Percentiles rank a stretch among this genome's conserved stretches.
Evolutionary conservation across 2,113 vertebrate genomes (phyloP).

Genomic region (Egretta garzetta): DNA sequence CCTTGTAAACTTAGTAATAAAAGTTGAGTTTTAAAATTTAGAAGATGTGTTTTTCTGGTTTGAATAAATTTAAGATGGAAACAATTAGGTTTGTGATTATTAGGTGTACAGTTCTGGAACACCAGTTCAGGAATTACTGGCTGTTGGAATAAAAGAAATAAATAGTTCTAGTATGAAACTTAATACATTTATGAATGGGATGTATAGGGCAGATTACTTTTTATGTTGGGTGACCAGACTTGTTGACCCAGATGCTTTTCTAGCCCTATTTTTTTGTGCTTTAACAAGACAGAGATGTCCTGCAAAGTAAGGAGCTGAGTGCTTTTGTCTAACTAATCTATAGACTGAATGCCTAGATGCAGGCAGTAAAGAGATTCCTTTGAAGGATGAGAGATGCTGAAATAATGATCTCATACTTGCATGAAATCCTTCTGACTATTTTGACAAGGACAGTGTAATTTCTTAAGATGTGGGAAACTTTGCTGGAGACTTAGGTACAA

Average conservation of each 20-base stretch:
- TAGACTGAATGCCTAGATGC: background rate
- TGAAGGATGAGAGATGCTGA: background rate
- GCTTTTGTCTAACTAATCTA: background rate
- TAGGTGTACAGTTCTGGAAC: background rate
- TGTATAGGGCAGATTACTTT: background rate
- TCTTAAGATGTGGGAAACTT: slow-evolving; percentile 24
- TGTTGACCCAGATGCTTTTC: background rate
- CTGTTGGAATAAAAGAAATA: background rate
- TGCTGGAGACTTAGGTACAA: background rate
- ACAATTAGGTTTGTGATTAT: background rate
- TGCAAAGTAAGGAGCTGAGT: background rate
- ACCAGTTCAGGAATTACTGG: background rate
- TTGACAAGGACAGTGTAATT: slow-evolving; percentile 29
- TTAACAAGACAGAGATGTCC: background rate
- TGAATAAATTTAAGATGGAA: background rate
- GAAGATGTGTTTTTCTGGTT: background rate
- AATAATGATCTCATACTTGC: background rate
- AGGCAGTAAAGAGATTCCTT: background rate
- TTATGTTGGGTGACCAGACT: background rate
- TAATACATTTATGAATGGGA: background rate
- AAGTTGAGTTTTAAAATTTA: background rate
- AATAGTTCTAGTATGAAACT: background rate
- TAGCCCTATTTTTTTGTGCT: background rate
- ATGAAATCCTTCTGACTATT: slow-evolving; percentile 14
- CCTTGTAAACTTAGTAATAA: background rate